Evolutionary conservation across 2,797 vertebrate genomes (phyloP).

Genomic region (Clamator glandarius): DNA sequence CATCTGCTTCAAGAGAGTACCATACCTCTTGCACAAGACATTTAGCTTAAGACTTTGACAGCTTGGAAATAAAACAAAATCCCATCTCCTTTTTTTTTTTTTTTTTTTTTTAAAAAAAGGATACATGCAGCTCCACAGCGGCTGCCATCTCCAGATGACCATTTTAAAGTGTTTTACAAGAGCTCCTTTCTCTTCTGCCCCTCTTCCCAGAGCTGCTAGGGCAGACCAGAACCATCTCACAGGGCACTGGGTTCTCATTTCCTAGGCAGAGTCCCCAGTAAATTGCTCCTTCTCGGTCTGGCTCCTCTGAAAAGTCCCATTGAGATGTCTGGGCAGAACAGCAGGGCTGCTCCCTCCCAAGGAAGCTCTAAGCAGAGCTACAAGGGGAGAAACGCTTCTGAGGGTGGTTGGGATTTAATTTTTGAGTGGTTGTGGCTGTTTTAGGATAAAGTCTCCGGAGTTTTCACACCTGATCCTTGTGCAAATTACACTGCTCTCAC

Average conservation of each 20-base stretch:
- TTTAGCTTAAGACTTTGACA: background rate
- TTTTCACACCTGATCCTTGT: background rate
- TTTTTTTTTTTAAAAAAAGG: background rate
- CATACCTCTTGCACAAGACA: rapidly evolving
- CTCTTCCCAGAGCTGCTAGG: background rate
- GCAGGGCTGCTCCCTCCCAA: background rate
- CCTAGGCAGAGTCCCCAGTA: background rate
- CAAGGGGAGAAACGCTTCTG: background rate
- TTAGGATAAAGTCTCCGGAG: background rate
- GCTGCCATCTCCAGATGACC: background rate
- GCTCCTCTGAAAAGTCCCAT: background rate
- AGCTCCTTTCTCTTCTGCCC: background rate
- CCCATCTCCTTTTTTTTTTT: background rate
- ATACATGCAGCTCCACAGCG: background rate
- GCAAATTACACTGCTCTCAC: background rate
- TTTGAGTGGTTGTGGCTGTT: background rate
- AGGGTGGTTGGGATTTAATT: background rate
- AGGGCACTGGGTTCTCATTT: background rate
- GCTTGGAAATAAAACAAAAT: background rate
- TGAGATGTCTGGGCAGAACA: background rate
- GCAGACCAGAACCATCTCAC: background rate
- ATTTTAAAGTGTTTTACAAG: background rate
- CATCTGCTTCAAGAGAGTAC: background rate
- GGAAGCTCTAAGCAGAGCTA: background rate
- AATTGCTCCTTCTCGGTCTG: background rate